Conservation (phyloP, 1,140 invertebrate species). For the Copidosoma floridanum region DNA sequence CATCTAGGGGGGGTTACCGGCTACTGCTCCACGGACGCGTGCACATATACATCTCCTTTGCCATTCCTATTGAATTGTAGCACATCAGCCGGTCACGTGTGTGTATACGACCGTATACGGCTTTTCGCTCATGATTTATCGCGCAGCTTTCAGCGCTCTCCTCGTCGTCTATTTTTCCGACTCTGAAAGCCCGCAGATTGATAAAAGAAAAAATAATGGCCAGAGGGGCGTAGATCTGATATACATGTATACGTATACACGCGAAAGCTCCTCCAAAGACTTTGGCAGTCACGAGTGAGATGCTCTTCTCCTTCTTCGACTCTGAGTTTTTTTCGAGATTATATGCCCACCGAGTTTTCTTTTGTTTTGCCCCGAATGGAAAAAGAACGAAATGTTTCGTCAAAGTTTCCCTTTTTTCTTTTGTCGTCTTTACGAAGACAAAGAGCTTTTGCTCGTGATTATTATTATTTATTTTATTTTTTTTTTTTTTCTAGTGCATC, state of each 20-base stretch:
- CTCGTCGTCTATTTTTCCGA: too few relatives aligned
- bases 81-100: conserved; percentile 36
- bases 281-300: background rate
- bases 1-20: conserved; percentile 43
- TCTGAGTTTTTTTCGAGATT: too few relatives aligned
- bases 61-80: conserved; percentile 51
- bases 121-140: conserved; percentile 59
- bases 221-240: conserved; percentile 49
- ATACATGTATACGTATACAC: too few relatives aligned
- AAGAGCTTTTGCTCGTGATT: too few relatives aligned
- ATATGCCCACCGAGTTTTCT: too few relatives aligned
- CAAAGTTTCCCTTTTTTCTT: too few relatives aligned
- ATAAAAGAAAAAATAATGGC: conserved; percentile 59
- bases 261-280: too few relatives aligned
- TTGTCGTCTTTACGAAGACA: too few relatives aligned
- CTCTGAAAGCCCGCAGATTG: conserved; percentile 52
- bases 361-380: too few relatives aligned
- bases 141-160: conserved; percentile 52
- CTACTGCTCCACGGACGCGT: conserved; percentile 49
- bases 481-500: too few relatives aligned
- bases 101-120: conserved; percentile 43
- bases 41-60: conserved; percentile 41
- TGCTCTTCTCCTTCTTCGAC: background rate
- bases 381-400: too few relatives aligned
- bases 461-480: too few relatives aligned